A percentile compares a stretch with the other conserved stretches of the same genome.
These are phyloP conservation scores for Ectropis grisescens DNA, from an alignment of 1,140 invertebrate species.

Conservation along the genomic window DNA sequence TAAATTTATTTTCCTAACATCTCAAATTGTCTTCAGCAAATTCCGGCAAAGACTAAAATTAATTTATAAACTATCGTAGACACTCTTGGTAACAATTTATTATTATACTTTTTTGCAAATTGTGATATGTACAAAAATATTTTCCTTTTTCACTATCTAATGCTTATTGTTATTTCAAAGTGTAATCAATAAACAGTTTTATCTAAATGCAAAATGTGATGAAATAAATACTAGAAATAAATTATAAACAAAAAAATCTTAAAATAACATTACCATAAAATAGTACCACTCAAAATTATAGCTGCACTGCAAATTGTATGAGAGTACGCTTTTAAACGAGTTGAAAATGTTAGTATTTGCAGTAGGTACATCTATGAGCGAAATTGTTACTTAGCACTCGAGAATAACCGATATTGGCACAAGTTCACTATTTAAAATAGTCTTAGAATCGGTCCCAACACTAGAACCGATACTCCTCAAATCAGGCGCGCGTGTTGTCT, in stretches of 20 bases:
- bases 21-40: too few relatives aligned
- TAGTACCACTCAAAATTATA: too few relatives aligned
- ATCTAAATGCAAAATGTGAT: conserved; percentile 16
- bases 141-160: conserved; percentile 46
- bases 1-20: too few relatives aligned
- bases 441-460: conserved; percentile 28
- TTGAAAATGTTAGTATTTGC: too few relatives aligned
- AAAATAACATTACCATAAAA: too few relatives aligned
- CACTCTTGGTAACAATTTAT: conserved; percentile 55
- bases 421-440: conserved; percentile 33
- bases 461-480: conserved; percentile 67
- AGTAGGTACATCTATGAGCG: too few relatives aligned
- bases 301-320: too few relatives aligned
- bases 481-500: conserved; percentile 54
- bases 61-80: conserved; percentile 52
- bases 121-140: conserved; percentile 69
- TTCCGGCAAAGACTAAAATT: too few relatives aligned
- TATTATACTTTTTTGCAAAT: conserved; percentile 44
- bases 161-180: conserved; percentile 20
- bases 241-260: conserved; percentile 21
- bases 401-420: conserved; percentile 39
- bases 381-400: too few relatives aligned
- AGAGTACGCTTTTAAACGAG: too few relatives aligned
- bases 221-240: conserved; percentile 16
- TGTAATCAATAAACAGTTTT: neutral